Percentiles rank a stretch among this genome's conserved stretches.
Conservation (phyloP, 2,797 vertebrate genomes). For the Epinephelus malabaricus region DNA sequence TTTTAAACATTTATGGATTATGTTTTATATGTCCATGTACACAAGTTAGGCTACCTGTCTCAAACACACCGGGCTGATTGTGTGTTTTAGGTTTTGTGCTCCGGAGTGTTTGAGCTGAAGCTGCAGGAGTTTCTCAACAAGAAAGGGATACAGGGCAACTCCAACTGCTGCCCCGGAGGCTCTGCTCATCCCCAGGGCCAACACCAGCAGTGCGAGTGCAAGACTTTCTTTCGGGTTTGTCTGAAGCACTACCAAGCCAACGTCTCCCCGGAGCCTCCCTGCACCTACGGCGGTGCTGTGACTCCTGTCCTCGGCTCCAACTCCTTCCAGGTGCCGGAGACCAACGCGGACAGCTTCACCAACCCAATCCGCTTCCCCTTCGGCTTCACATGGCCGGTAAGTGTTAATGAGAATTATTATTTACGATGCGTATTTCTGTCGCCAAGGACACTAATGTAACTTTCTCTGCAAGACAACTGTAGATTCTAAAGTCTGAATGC, state of each 20-base stretch:
- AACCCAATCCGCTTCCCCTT: slow-evolving; percentile 96
- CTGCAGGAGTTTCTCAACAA: slow-evolving; percentile 98
- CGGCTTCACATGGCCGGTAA: slow-evolving; percentile 98
- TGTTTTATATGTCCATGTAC: neutral
- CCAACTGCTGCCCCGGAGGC: slow-evolving; percentile 92
- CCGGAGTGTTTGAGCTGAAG: slow-evolving; percentile 97
- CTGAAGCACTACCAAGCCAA: slow-evolving; percentile 98
- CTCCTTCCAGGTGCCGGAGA: slow-evolving; percentile 96
- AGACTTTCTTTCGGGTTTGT: slow-evolving; percentile 98
- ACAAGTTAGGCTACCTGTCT: slow-evolving; percentile 8
- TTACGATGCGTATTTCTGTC: neutral
- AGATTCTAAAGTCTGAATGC: too few relatives aligned
- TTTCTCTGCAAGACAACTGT: too few relatives aligned
- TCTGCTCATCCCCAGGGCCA: slow-evolving; percentile 75
- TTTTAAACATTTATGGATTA: neutral
- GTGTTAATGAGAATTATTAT: slow-evolving; percentile 57
- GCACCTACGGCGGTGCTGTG: slow-evolving; percentile 95
- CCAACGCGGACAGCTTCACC: slow-evolving; percentile 91
- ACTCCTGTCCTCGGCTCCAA: slow-evolving; percentile 96
- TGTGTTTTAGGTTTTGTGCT: slow-evolving; percentile 88
- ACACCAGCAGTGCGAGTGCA: slow-evolving; percentile 94
- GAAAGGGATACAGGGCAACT: slow-evolving; percentile 92
- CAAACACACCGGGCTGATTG: neutral
- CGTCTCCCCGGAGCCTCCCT: slow-evolving; percentile 97
- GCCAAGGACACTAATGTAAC: neutral